phyloP scores from a whole-genome alignment of 2,888 invertebrate genomes.

The Encarsia formosa region DNA sequence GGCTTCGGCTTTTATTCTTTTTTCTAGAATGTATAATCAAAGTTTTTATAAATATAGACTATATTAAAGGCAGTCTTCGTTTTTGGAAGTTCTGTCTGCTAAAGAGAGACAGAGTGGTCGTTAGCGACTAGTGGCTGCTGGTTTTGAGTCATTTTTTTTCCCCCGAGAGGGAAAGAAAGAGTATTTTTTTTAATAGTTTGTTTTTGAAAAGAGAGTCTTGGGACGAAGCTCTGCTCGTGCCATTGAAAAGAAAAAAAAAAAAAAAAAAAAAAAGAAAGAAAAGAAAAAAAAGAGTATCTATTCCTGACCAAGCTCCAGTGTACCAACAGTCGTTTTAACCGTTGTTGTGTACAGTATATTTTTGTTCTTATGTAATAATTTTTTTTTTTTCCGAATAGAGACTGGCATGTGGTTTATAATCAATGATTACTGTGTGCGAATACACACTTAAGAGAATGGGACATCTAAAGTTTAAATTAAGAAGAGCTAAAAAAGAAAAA shows the following conservation, averaged over 20 bases:
- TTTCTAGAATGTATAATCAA: slow-evolving; percentile 8
- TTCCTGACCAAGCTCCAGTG: slow-evolving; percentile 16
- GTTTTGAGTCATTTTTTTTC: slow-evolving; percentile 10
- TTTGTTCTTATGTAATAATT: no score
- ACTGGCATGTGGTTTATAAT: slow-evolving; percentile 1
- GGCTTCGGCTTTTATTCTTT: slow-evolving; percentile 11
- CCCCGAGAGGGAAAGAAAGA: not conserved
- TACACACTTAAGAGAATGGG: slow-evolving; percentile 2
- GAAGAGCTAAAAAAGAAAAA: not conserved
- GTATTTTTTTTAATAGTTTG: no score
- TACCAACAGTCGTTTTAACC: slow-evolving; percentile 12
- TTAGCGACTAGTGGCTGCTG: slow-evolving; percentile 6
- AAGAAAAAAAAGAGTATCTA: slow-evolving; percentile 5
- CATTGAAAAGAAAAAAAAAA: slow-evolving; percentile 3
- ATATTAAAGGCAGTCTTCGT: slow-evolving; percentile 15
- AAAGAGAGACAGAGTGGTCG: not conserved
- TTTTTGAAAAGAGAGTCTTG: not conserved
- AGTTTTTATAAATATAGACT: slow-evolving; percentile 19
- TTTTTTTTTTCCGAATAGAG: slow-evolving; percentile 7
- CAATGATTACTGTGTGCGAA: not conserved
- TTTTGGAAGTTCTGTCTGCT: slow-evolving; percentile 16
- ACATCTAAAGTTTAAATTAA: slow-evolving; percentile 10
- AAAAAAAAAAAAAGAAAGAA: slow-evolving; percentile 1
- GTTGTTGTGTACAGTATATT: slow-evolving; percentile 20
- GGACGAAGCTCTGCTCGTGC: slow-evolving; percentile 6